Evolutionary conservation across 1,140 invertebrate genomes (phyloP), one percentile per base, ranked within the genome.

Genomic region (Drosophila mauritiana): DNA sequence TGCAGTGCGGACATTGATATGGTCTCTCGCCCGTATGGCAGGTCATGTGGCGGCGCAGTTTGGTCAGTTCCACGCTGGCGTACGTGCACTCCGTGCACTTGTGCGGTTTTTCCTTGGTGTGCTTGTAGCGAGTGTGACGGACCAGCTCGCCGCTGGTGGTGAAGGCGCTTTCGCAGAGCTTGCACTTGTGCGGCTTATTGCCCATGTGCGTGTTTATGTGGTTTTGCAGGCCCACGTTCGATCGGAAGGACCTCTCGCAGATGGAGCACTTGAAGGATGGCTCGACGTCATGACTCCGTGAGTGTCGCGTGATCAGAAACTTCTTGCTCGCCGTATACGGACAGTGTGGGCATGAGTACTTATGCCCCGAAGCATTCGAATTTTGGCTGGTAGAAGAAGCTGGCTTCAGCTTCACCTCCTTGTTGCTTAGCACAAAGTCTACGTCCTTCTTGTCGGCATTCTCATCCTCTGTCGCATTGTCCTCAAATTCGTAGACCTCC

Each of bases 121-220:
- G 98, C 63, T 95, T 95, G 91, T 98, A 98, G 2, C 98, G 94
- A 5, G 98, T 97, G 91, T 99, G 98, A 34, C 98, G 94, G 0
- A 98, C 97, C 53, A 99, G 93, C 93, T 99, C 98, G 69, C 98
- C 98, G 55, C 97, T 98, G 3, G 98, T 99, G 1, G 98, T 99
- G 91, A 99, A 99, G 11, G 97, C 96, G 73, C 96, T 96, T 10
- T 97, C 96, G 93, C 98, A 99, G 90, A 94, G 96, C 93, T 98
- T 98, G 93, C 98, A 99, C 42, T 96, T 95, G 93, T 99, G 98
- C 0, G 98, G 98, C 89, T 98, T 97, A 7, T 97, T 97, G 40
- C 98, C 98, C 27, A 98, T 98, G 92, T 99, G 98, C 63, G 98
- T 99, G 92, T 99, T 99, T 2, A 98, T 95, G 92, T 99, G 98